Evolutionary conservation across 2,113 vertebrate genomes (phyloP).

Genomic region (Chamaea fasciata): DNA sequence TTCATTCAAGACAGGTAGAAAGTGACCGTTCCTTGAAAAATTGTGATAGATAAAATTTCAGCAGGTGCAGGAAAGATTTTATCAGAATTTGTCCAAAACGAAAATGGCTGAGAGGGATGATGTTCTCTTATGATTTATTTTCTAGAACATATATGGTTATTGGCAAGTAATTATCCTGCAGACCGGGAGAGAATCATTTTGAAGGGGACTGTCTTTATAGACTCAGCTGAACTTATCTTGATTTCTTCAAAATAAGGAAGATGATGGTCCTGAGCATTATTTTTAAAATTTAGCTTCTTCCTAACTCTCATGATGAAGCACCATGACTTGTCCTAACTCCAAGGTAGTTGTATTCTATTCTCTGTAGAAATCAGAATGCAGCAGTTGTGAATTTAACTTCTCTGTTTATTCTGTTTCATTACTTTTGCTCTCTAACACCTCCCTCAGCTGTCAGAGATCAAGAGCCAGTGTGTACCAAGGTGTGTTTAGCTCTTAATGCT

Average conservation of each 20-base stretch:
- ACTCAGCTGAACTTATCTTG: not conserved
- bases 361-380: not conserved
- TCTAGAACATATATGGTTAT: not conserved
- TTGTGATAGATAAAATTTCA: not conserved
- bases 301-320: not conserved
- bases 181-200: not conserved
- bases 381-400: not conserved
- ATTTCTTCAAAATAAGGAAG: not conserved
- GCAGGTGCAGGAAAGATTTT: not conserved
- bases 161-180: not conserved
- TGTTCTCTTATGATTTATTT: not conserved
- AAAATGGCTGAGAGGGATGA: not conserved
- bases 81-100: not conserved
- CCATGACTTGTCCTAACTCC: not conserved
- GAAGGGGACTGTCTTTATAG: not conserved
- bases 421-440: not conserved
- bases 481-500: not conserved
- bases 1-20: not conserved
- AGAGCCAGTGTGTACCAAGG: not conserved
- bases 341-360: not conserved
- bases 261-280: fast-evolving
- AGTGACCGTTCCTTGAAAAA: not conserved
- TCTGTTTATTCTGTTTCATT: not conserved
- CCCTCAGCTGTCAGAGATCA: not conserved
- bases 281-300: not conserved